Evolutionary conservation across 1,140 invertebrate genomes (phyloP).

Genomic region (Aphis gossypii): DNA sequence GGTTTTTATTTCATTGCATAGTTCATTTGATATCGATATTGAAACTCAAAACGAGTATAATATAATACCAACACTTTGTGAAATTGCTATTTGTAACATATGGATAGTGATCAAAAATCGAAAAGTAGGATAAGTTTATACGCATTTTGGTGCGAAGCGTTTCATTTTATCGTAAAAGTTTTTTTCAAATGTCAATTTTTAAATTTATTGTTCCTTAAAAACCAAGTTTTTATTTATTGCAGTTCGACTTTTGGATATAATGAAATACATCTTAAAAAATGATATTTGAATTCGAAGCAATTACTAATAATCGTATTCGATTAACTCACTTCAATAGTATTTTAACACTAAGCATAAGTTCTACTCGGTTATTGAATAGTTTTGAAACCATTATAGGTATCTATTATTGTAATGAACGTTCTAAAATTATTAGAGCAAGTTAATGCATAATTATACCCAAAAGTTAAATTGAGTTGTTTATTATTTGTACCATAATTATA

Average conservation of each 20-base stretch:
- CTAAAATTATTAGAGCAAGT: neutral
- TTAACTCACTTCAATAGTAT: neutral
- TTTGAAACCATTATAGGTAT: neutral
- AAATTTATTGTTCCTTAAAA: slow-evolving; percentile 1
- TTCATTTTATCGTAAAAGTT: slow-evolving; percentile 11
- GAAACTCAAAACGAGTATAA: neutral
- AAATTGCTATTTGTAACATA: slow-evolving; percentile 8
- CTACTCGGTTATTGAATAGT: neutral
- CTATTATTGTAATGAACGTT: neutral
- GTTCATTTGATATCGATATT: neutral
- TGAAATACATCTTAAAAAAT: neutral
- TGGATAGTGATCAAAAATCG: slow-evolving; percentile 3
- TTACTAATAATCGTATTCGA: neutral
- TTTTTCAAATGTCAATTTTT: neutral
- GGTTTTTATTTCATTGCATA: neutral
- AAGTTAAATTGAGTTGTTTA: neutral
- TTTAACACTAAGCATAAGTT: neutral
- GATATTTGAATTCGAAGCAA: neutral
- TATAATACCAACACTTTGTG: neutral
- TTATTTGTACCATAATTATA: neutral
- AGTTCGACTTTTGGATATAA: neutral
- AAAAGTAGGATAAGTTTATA: slow-evolving; percentile 5
- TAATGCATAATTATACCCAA: neutral
- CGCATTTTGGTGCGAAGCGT: neutral
- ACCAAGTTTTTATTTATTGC: neutral